Conservation (phyloP, 1,140 invertebrate species). For the Achroia grisella region DNA sequence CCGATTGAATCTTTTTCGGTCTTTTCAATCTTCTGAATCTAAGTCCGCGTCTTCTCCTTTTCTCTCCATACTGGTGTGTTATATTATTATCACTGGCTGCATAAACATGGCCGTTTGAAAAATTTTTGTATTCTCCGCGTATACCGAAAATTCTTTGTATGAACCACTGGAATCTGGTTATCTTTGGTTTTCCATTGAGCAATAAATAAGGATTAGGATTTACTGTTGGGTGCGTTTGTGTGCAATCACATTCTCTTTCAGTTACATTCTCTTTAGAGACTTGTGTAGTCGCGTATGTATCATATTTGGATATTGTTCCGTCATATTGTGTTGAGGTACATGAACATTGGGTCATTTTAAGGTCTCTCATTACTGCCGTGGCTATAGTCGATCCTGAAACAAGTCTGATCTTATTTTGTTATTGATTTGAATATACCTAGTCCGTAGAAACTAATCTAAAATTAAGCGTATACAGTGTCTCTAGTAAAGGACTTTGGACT, state of each 20-base stretch:
- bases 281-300: conserved; percentile 20
- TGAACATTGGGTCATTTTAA: conserved; percentile 25
- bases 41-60: conserved; percentile 15
- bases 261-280: conserved; percentile 21
- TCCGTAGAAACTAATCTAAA: no score
- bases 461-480: no score
- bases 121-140: conserved; percentile 19
- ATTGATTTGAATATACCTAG: no score
- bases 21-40: conserved; percentile 32
- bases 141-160: conserved; percentile 49
- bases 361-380: conserved; percentile 32
- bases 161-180: conserved; percentile 48
- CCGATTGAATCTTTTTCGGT: conserved; percentile 43
- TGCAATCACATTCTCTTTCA: conserved; percentile 24
- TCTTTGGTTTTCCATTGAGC: conserved; percentile 28
- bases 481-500: no score
- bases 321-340: conserved; percentile 18
- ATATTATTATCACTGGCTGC: conserved; percentile 54
- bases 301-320: conserved; percentile 14
- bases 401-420: no score
- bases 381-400: conserved; percentile 14
- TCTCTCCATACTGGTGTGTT: conserved; percentile 13
- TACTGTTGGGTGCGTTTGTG: conserved; percentile 9
- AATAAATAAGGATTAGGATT: conserved; percentile 21
- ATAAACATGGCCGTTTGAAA: conserved; percentile 25